A percentile compares a stretch with the other conserved stretches of the same genome.
phyloP scores from a whole-genome alignment of 2,113 vertebrate genomes.

The Rhinogobius similis region DNA sequence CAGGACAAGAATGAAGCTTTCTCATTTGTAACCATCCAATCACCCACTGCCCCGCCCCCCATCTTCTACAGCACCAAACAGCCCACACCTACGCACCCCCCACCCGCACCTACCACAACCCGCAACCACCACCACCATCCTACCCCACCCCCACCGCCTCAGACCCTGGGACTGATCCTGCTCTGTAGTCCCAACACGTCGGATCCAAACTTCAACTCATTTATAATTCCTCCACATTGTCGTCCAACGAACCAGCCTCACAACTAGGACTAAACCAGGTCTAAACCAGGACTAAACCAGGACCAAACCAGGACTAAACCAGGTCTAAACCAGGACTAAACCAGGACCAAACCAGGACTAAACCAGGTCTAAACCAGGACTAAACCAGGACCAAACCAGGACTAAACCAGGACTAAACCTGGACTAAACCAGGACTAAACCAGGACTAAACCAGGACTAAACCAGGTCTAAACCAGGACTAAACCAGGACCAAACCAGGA shows the following conservation, averaged over 20 bases:
- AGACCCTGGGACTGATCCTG: slow-evolving; percentile 28
- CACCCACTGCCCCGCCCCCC: slow-evolving; percentile 48
- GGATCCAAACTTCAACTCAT: slow-evolving; percentile 79
- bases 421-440: too few species aligned
- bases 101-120: too few species aligned
- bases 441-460: too few species aligned
- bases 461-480: not conserved
- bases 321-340: not conserved
- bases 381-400: too few species aligned
- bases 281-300: not conserved
- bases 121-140: too few species aligned
- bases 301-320: not conserved
- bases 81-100: too few species aligned
- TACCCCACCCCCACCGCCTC: not conserved
- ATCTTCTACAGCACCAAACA: slow-evolving; percentile 43
- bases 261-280: not conserved
- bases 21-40: slow-evolving; percentile 46
- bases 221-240: slow-evolving; percentile 77
- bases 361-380: too few species aligned
- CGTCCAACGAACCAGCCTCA: slow-evolving; percentile 35
- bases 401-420: too few species aligned
- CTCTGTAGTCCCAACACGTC: slow-evolving; percentile 81
- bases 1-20: slow-evolving; percentile 49
- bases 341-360: too few species aligned
- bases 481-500: not conserved